phyloP scores from a whole-genome alignment of 1,140 invertebrate species.

The Bilobella aurantiaca region DNA sequence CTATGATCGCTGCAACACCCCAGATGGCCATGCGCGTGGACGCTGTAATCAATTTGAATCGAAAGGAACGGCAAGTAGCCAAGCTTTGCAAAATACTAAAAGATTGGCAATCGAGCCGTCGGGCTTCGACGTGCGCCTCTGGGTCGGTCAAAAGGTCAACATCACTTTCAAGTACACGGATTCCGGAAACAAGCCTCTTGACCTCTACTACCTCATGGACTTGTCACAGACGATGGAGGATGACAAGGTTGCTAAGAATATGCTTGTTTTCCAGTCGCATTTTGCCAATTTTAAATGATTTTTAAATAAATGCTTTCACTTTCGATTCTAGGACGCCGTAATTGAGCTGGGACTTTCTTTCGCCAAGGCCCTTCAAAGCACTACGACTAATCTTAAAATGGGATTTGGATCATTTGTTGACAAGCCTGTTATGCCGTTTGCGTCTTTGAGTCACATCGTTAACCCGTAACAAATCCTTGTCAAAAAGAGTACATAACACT shows the following conservation, averaged over 20 bases:
- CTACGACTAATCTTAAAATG: slow-evolving; percentile 70
- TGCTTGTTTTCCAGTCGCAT: too few relatives aligned
- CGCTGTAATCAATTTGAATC: not conserved
- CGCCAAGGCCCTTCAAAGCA: slow-evolving; percentile 50
- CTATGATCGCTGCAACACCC: slow-evolving; percentile 18
- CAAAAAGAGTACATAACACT: too few relatives aligned
- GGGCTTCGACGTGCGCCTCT: slow-evolving; percentile 1
- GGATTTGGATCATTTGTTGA: slow-evolving; percentile 68
- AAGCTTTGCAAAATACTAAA: not conserved
- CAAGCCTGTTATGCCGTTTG: slow-evolving; percentile 40
- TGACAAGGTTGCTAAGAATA: slow-evolving; percentile 47
- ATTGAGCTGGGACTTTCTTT: slow-evolving; percentile 44
- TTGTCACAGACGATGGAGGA: slow-evolving; percentile 55
- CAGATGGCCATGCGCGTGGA: not conserved
- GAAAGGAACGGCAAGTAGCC: not conserved
- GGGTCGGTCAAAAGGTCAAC: slow-evolving; percentile 11
- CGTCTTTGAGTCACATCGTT: not conserved
- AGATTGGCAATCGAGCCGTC: not conserved
- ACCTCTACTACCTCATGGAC: slow-evolving; percentile 58
- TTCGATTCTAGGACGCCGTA: slow-evolving; percentile 17
- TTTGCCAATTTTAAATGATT: not conserved
- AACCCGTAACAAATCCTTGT: slow-evolving; percentile 4
- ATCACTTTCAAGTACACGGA: slow-evolving; percentile 19
- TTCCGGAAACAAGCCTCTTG: slow-evolving; percentile 45
- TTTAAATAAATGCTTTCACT: not conserved